phyloP scores from a whole-genome alignment of 2,888 invertebrate genomes.

The Calephelis perditalis region DNA sequence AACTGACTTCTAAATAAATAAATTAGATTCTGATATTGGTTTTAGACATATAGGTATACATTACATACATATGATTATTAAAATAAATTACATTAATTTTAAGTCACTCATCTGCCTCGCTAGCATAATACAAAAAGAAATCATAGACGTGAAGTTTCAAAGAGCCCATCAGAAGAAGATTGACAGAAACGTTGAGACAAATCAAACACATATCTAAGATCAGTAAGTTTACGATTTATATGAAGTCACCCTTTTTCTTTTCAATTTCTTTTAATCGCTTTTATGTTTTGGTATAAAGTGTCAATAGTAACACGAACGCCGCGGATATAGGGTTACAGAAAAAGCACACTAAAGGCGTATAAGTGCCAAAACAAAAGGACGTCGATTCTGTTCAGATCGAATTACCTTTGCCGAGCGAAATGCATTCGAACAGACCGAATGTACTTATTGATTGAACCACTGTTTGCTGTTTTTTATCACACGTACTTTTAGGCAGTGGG shows the following conservation, averaged over 20 bases:
- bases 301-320: constrained; percentile 69
- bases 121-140: no score
- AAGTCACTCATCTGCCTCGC: no score
- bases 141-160: no score
- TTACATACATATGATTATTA: no score
- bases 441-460: constrained; percentile 42
- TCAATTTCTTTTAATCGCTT: constrained; percentile 38
- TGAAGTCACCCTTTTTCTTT: constrained; percentile 24
- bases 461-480: constrained; percentile 34
- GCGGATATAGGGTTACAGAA: constrained; percentile 62
- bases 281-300: constrained; percentile 72
- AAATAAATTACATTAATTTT: no score
- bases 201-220: no score
- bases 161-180: no score
- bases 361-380: constrained; percentile 74
- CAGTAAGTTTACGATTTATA: neutral
- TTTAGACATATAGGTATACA: no score
- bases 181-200: no score
- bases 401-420: constrained; percentile 64
- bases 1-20: no score
- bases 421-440: constrained; percentile 58
- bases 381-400: constrained; percentile 58
- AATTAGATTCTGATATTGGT: no score
- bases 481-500: constrained; percentile 15
- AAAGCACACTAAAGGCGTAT: constrained; percentile 69